These are phyloP conservation scores for Eupristina koningsbergeri DNA, from an alignment of 1,140 invertebrate genomes.

Conservation along the genomic window DNA sequence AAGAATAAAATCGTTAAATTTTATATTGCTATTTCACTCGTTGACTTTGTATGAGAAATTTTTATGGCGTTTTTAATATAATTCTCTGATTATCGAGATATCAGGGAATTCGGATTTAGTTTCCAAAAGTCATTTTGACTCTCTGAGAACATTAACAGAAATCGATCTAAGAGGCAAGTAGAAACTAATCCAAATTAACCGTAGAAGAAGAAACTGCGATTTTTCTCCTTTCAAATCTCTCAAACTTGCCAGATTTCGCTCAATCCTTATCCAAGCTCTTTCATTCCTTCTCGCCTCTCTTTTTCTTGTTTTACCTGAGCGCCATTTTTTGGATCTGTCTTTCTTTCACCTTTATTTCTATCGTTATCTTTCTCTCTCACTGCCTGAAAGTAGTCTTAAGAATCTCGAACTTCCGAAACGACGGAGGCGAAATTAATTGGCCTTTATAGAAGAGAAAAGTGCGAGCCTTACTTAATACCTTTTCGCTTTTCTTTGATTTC, in stretches of 20 bases:
- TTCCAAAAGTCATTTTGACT: not conserved
- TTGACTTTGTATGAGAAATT: too few relatives aligned
- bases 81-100: not conserved
- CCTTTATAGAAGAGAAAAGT: slow-evolving; percentile 49
- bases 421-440: slow-evolving; percentile 55
- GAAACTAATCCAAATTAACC: slow-evolving; percentile 47
- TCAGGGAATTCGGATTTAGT: not conserved
- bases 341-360: not conserved
- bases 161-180: slow-evolving; percentile 23
- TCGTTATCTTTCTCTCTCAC: not conserved
- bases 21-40: too few relatives aligned
- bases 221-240: slow-evolving; percentile 45
- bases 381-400: slow-evolving; percentile 47
- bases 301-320: not conserved
- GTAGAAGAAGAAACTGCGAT: slow-evolving; percentile 45
- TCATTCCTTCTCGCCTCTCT: not conserved
- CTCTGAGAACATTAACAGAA: not conserved
- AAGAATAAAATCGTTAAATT: too few relatives aligned
- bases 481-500: not conserved
- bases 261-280: slow-evolving; percentile 26
- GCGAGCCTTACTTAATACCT: slow-evolving; percentile 25
- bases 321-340: slow-evolving; percentile 7
- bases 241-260: slow-evolving; percentile 37
- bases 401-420: slow-evolving; percentile 36
- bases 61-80: not conserved